Percentiles rank a stretch among this genome's conserved stretches.
Evolutionary conservation across 2,888 invertebrate genomes (phyloP).

Genomic region (Anodontia alba): DNA sequence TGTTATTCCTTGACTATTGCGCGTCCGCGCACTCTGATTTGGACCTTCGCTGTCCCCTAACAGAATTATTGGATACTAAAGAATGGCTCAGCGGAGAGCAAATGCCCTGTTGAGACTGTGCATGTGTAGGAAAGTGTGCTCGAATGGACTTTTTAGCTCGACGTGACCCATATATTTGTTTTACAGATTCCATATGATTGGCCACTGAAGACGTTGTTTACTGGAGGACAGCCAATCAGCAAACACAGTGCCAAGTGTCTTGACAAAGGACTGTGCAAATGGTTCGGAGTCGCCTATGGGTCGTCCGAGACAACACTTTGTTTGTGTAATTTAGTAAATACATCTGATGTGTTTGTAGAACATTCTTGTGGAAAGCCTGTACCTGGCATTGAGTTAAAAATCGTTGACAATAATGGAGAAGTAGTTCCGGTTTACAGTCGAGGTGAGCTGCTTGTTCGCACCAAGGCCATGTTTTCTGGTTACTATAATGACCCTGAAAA

Average conservation of each 20-base stretch:
- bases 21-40: too few species aligned
- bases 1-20: too few species aligned
- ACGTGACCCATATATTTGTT: too few species aligned
- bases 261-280: constrained; percentile 14
- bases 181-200: not conserved
- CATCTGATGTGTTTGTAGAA: not conserved
- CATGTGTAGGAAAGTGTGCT: too few species aligned
- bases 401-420: constrained; percentile 27
- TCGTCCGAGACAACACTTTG: constrained; percentile 5
- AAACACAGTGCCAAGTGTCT: not conserved
- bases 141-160: too few species aligned
- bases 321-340: not conserved
- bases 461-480: constrained; percentile 13
- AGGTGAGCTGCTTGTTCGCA: constrained; percentile 23
- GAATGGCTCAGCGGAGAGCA: too few species aligned
- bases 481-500: constrained; percentile 33
- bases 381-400: constrained; percentile 28
- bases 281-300: constrained; percentile 20
- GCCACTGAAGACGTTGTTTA: constrained; percentile 16
- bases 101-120: too few species aligned
- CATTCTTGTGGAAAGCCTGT: not conserved
- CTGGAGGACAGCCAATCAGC: constrained; percentile 38
- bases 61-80: too few species aligned
- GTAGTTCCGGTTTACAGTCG: constrained; percentile 27
- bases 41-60: too few species aligned